Percentiles rank a stretch among this genome's conserved stretches.
These are phyloP conservation scores for Tretioscincus oriximinensis DNA, from an alignment of 2,113 vertebrate species.

Conservation along the genomic window DNA sequence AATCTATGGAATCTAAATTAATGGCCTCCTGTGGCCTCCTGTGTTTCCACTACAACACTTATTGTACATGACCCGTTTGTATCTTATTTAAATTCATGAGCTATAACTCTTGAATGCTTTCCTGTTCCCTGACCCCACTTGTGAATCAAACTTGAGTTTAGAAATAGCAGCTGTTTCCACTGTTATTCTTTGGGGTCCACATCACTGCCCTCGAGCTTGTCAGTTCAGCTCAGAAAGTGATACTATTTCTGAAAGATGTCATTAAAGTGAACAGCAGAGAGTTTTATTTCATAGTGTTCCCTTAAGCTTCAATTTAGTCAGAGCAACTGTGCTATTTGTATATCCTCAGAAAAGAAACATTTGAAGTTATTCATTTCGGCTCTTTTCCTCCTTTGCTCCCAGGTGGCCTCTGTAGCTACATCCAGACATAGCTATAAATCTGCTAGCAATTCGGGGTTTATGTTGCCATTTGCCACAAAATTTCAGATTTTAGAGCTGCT, in stretches of 20 bases:
- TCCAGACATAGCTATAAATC: no score
- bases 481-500: no score
- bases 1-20: slow-evolving; percentile 17
- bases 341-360: slow-evolving; percentile 36
- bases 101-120: neutral
- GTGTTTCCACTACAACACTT: neutral
- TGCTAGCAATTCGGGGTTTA: no score
- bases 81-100: slow-evolving; percentile 30
- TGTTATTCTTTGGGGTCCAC: slow-evolving; percentile 30
- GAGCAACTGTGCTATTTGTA: slow-evolving; percentile 18
- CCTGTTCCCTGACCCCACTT: slow-evolving; percentile 31
- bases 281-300: neutral
- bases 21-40: neutral
- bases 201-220: slow-evolving; percentile 9
- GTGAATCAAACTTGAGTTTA: slow-evolving; percentile 25
- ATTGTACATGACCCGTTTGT: neutral
- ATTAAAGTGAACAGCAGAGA: slow-evolving; percentile 24
- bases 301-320: neutral
- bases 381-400: slow-evolving; percentile 8
- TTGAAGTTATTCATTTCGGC: slow-evolving; percentile 15
- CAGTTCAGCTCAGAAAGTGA: slow-evolving; percentile 22
- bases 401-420: neutral
- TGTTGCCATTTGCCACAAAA: no score
- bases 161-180: slow-evolving; percentile 37
- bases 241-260: slow-evolving; percentile 32